Conservation (phyloP, 2,113 vertebrate genomes). For the Oreochromis niloticus region DNA sequence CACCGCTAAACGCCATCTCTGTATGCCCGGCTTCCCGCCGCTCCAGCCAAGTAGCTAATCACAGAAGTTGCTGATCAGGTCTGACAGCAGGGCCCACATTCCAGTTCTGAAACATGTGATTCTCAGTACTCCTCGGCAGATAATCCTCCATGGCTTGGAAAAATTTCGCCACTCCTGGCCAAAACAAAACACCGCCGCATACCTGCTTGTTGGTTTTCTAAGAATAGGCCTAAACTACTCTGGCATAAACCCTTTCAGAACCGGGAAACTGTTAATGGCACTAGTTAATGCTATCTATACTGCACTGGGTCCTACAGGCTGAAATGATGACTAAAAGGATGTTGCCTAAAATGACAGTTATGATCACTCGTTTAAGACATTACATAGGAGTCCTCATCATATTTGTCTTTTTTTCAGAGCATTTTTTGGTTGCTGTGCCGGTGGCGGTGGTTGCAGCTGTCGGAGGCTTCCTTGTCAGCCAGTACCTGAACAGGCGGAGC, state of each 20-base stretch:
- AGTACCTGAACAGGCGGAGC: conserved; percentile 47
- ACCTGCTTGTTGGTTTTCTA: neutral
- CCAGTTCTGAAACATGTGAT: conserved; percentile 16
- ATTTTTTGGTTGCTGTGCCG: conserved; percentile 62
- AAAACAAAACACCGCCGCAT: neutral
- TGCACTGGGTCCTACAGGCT: neutral
- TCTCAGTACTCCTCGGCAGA: neutral
- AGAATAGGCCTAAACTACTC: neutral
- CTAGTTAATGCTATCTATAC: neutral
- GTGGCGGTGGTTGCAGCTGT: conserved; percentile 63
- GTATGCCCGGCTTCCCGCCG: neutral
- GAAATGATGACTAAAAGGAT: neutral
- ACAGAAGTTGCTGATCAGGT: neutral
- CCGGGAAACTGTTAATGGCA: neutral
- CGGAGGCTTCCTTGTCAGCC: conserved; percentile 65
- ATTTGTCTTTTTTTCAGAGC: conserved; percentile 50
- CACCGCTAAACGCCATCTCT: neutral
- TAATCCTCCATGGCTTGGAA: neutral
- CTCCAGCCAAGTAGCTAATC: neutral
- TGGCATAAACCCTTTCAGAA: neutral
- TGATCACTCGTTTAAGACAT: neutral
- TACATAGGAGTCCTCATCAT: neutral
- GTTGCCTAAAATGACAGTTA: neutral
- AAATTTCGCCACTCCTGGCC: neutral
- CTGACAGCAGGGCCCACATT: neutral